Evolutionary conservation across 2,113 vertebrate species (phyloP).

Genomic region (Amphiprion ocellaris): DNA sequence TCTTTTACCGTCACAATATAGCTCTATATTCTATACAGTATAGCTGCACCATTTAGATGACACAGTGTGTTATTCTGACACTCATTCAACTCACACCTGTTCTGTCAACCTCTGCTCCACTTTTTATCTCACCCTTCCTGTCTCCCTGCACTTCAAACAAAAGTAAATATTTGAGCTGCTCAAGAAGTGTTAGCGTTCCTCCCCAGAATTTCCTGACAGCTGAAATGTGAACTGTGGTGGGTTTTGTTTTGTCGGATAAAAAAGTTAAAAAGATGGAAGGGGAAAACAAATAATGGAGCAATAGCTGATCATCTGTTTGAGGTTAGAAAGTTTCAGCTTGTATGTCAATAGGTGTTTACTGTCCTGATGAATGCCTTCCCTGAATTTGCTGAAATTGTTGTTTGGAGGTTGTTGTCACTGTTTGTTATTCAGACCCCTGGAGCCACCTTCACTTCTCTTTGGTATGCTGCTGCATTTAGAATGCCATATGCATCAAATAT

Average conservation of each 20-base stretch:
- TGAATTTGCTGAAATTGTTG: background rate
- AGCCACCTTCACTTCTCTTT: background rate
- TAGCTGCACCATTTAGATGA: background rate
- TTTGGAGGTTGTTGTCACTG: background rate
- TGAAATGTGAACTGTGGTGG: constrained; percentile 53
- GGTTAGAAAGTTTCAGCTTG: constrained; percentile 19
- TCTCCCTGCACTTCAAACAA: constrained; percentile 50
- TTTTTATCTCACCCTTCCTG: constrained; percentile 26
- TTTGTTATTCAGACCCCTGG: background rate
- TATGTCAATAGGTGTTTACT: constrained; percentile 29
- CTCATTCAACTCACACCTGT: constrained; percentile 47
- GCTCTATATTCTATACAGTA: no score
- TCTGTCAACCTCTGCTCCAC: constrained; percentile 46
- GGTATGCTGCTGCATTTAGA: background rate
- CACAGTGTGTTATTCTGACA: constrained; percentile 13
- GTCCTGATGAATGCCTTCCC: constrained; percentile 1
- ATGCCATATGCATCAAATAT: constrained; percentile 45
- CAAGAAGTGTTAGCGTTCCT: constrained; percentile 47
- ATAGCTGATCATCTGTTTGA: constrained; percentile 11
- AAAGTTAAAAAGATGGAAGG: constrained; percentile 16
- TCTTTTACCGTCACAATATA: background rate
- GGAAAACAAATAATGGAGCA: constrained; percentile 5
- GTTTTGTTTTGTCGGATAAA: constrained; percentile 35
- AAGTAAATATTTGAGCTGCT: constrained; percentile 70
- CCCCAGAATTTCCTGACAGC: constrained; percentile 53